Evolutionary conservation across 2,888 invertebrate species (phyloP).

Genomic region (Conistra vaccinii): DNA sequence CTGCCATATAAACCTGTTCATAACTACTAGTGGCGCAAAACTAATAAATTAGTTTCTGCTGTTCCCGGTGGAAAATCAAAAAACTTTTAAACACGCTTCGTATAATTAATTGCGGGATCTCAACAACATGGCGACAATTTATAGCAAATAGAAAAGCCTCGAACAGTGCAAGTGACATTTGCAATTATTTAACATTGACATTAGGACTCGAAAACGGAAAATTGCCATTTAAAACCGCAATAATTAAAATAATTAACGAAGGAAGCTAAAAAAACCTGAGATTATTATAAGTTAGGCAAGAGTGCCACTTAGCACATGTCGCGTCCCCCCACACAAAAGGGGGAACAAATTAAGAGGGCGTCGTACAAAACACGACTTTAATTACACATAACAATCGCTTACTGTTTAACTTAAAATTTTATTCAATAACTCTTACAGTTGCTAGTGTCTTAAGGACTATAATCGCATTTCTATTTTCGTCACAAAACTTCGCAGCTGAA

Average conservation of each 20-base stretch:
- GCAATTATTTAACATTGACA: conserved; percentile 20
- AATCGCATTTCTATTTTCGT: conserved; percentile 35
- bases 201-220: conserved; percentile 16
- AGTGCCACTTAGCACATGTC: conserved; percentile 82
- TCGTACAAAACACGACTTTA: conserved; percentile 79
- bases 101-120: conserved; percentile 45
- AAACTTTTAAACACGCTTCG: conserved; percentile 58
- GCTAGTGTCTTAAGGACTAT: conserved; percentile 45
- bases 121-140: conserved; percentile 6
- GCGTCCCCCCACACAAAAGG: conserved; percentile 72
- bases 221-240: conserved; percentile 51
- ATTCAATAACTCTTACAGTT: conserved; percentile 53
- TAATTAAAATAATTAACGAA: conserved; percentile 64
- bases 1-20: neutral
- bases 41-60: conserved; percentile 81
- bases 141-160: neutral
- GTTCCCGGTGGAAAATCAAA: conserved; percentile 72
- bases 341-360: conserved; percentile 80
- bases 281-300: conserved; percentile 70
- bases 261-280: conserved; percentile 61
- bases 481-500: conserved; percentile 37
- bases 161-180: neutral
- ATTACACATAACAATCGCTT: conserved; percentile 78
- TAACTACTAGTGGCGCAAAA: neutral
- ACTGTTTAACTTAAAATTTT: conserved; percentile 69